Evolutionary conservation across 2,113 vertebrate species (phyloP).

Genomic region (Zosterops borbonicus): DNA sequence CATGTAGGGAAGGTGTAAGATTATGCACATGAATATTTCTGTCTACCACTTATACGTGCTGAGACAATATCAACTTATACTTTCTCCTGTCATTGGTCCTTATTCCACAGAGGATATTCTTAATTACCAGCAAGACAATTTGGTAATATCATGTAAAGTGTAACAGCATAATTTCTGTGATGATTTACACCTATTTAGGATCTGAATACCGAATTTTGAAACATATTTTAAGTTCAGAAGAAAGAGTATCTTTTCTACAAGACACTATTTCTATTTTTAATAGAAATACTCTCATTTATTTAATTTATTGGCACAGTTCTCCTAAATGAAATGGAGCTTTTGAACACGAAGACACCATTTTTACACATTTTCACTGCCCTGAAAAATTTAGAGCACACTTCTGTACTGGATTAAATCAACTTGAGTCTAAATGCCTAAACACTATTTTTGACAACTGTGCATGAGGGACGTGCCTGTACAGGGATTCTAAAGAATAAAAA

Average conservation of each 20-base stretch:
- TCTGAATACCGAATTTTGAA: background rate
- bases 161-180: conserved; percentile 22
- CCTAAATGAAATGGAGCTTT: background rate
- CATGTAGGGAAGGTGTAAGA: conserved; percentile 36
- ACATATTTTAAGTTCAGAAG: conserved; percentile 19
- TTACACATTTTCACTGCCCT: background rate
- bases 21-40: conserved; percentile 53
- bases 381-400: conserved; percentile 24
- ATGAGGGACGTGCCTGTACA: background rate
- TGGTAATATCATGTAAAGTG: conserved; percentile 27
- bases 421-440: background rate
- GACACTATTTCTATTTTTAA: conserved; percentile 55
- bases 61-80: conserved; percentile 33
- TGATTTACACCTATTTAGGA: conserved; percentile 39
- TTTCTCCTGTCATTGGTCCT: conserved; percentile 38
- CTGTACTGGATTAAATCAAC: background rate
- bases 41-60: conserved; percentile 11
- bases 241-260: conserved; percentile 41
- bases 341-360: background rate
- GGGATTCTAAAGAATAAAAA: conserved; percentile 23
- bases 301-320: background rate
- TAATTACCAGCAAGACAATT: conserved; percentile 55
- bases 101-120: conserved; percentile 24
- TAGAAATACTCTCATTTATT: background rate
- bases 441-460: conserved; percentile 6